These are phyloP conservation scores for Ciona savignyi DNA, from an alignment of 23 tunicate species.

Conservation along the genomic window DNA sequence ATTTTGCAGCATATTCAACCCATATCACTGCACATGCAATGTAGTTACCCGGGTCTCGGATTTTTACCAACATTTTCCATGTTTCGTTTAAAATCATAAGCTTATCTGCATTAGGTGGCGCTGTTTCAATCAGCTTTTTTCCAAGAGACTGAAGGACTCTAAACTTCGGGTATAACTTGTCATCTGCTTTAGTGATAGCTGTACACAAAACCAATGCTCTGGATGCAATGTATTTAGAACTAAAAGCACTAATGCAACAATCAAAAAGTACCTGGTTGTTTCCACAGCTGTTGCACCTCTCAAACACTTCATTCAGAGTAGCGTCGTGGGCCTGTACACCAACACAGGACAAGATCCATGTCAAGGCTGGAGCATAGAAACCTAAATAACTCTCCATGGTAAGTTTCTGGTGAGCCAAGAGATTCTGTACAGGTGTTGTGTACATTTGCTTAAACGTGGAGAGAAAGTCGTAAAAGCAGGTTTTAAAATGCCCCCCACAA, in stretches of 20 bases:
- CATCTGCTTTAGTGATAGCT: conserved; percentile 35
- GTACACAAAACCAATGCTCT: conserved; percentile 45
- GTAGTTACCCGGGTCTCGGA: conserved; percentile 45
- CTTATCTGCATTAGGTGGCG: conserved; percentile 54
- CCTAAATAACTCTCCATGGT: conserved; percentile 62
- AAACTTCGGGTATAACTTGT: conserved; percentile 51
- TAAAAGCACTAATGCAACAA: conserved; percentile 71
- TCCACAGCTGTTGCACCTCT: conserved; percentile 56
- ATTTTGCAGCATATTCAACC: conserved; percentile 68
- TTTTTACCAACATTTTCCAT: conserved; percentile 66
- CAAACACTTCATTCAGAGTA: conserved; percentile 60
- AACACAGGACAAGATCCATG: conserved; percentile 83
- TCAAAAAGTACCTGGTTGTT: conserved; percentile 70
- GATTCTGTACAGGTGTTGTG: conserved; percentile 74
- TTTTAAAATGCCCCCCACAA: conserved; percentile 64
- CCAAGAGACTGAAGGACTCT: conserved; percentile 57
- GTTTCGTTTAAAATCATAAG: conserved; percentile 52
- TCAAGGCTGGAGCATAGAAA: conserved; percentile 59
- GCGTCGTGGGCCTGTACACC: conserved; percentile 66
- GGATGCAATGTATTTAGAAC: conserved; percentile 40
- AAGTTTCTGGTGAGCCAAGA: conserved; percentile 74
- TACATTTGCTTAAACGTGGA: conserved; percentile 73
- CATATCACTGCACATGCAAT: conserved; percentile 63
- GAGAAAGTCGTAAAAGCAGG: conserved; percentile 63
- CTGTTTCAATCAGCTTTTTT: conserved; percentile 28